Evolutionary conservation across 2,797 vertebrate genomes (phyloP).

Genomic region (Anas capensis): DNA sequence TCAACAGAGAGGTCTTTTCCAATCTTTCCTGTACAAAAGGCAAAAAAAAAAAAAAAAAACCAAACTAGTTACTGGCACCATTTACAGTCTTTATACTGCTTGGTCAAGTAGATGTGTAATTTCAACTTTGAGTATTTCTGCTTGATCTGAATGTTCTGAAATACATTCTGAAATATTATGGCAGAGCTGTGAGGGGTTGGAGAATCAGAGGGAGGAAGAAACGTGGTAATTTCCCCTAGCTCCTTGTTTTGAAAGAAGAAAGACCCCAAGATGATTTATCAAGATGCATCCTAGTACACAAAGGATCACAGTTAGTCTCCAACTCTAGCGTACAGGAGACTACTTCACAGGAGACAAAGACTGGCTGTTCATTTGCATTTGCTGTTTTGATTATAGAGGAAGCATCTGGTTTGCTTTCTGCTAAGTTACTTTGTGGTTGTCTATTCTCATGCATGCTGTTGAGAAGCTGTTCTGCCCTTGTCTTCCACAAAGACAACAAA

Average conservation of each 20-base stretch:
- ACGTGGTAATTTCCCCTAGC: neutral
- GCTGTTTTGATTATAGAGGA: neutral
- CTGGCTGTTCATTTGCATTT: neutral
- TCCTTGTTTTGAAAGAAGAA: neutral
- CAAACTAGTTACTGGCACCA: neutral
- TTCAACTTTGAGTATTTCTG: neutral
- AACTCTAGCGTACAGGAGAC: neutral
- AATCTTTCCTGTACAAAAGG: neutral
- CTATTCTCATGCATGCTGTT: neutral
- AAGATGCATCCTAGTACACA: neutral
- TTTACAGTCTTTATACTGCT: neutral
- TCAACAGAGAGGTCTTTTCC: neutral
- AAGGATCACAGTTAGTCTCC: neutral
- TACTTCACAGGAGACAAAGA: neutral
- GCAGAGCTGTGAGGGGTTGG: neutral
- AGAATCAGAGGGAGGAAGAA: neutral
- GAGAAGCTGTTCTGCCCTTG: neutral
- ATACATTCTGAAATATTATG: neutral
- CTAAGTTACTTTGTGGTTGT: neutral
- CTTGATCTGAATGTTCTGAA: neutral
- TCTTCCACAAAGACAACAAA: slow-evolving; percentile 20
- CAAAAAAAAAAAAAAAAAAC: neutral
- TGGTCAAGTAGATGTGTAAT: neutral
- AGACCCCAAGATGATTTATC: neutral
- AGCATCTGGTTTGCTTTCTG: neutral